Evolutionary conservation across 2,888 invertebrate species (phyloP).

Genomic region (Adela reaumurella): DNA sequence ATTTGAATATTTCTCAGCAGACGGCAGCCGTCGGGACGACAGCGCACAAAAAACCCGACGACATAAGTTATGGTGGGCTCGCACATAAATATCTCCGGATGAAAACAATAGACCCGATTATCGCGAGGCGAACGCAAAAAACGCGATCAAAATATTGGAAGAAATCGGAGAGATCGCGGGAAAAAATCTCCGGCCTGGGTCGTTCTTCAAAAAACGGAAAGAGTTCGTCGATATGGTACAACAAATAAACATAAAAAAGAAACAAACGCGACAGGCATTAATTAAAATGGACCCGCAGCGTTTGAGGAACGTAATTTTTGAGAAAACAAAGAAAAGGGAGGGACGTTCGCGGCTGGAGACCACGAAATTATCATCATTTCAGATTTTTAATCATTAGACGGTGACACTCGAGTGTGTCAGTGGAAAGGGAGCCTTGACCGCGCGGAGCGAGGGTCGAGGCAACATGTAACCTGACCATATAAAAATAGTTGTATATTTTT

Average conservation of each 20-base stretch:
- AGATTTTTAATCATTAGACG: constrained; percentile 47
- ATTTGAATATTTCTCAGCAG: neutral
- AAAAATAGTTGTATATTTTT: constrained; percentile 32
- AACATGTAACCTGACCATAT: constrained; percentile 35
- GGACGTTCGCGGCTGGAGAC: constrained; percentile 51
- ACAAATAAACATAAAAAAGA: constrained; percentile 29
- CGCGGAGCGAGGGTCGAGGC: neutral
- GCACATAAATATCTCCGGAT: constrained; percentile 53
- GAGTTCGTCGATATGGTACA: constrained; percentile 14
- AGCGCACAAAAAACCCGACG: constrained; percentile 6
- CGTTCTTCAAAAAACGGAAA: constrained; percentile 49
- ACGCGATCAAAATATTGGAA: constrained; percentile 11
- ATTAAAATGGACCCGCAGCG: constrained; percentile 56
- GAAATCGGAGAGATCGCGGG: constrained; percentile 46
- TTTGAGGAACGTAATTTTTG: constrained; percentile 46
- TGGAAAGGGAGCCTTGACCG: constrained; percentile 21
- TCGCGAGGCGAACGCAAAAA: neutral
- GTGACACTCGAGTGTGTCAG: constrained; percentile 11
- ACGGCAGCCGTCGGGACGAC: constrained; percentile 4
- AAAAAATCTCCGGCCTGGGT: constrained; percentile 22
- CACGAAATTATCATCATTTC: constrained; percentile 53
- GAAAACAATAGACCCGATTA: constrained; percentile 42
- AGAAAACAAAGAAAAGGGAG: constrained; percentile 14
- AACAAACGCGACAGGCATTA: constrained; percentile 57
- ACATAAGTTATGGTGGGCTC: constrained; percentile 34